Evolutionary conservation across 1,140 invertebrate genomes (phyloP).

Genomic region (Campoletis sonorensis): DNA sequence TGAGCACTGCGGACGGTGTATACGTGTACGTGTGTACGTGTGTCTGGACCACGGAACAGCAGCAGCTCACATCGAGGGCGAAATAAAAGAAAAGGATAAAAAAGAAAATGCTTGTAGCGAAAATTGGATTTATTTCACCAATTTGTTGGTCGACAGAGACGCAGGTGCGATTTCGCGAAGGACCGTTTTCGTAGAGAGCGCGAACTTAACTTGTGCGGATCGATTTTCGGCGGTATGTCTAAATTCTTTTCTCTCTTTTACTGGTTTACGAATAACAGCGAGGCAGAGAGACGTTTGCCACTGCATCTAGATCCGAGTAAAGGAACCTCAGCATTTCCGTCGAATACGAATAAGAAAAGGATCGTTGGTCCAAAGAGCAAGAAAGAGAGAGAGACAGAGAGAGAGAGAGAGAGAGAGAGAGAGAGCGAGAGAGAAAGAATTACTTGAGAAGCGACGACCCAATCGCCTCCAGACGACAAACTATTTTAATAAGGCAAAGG

Average conservation of each 20-base stretch:
- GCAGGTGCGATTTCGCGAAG: conserved; percentile 58
- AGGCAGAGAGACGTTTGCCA: conserved; percentile 56
- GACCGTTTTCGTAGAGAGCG: conserved; percentile 51
- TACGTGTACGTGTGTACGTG: conserved; percentile 20
- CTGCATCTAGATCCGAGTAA: conserved; percentile 66
- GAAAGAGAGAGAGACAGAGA: neutral
- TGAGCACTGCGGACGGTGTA: neutral
- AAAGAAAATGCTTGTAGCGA: conserved; percentile 49
- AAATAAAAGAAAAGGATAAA: conserved; percentile 15
- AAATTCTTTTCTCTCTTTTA: conserved; percentile 63
- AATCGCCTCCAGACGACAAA: conserved; percentile 48
- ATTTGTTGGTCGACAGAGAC: conserved; percentile 64
- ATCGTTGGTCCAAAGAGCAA: neutral
- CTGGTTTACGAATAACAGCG: conserved; percentile 42
- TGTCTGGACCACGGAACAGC: conserved; percentile 21
- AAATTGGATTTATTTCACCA: conserved; percentile 71
- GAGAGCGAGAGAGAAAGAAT: neutral
- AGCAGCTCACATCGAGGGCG: conserved; percentile 25
- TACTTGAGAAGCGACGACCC: conserved; percentile 13
- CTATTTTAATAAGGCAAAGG: conserved; percentile 65
- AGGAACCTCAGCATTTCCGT: conserved; percentile 59
- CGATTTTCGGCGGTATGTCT: conserved; percentile 67
- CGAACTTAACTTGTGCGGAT: conserved; percentile 56
- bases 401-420: neutral
- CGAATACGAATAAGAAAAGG: neutral